Base-by-base conservation (phyloP, 2,888 invertebrate species). In the Melanostoma mellinum region DNA sequence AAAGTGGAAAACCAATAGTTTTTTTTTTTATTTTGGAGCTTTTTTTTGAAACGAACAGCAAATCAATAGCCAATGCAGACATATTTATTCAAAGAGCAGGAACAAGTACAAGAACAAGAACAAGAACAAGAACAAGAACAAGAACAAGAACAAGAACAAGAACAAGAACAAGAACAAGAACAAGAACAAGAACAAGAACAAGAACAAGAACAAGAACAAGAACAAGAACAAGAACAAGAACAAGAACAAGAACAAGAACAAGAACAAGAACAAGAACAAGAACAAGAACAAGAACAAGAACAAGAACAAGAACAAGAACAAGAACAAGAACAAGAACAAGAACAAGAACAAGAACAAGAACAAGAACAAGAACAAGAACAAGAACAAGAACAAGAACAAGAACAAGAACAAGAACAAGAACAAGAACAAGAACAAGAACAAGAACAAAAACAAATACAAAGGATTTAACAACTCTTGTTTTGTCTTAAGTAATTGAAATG, bases 81-180 rank as follows among this genome's bases (percentile, higher is more conserved):
- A n/a, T n/a, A n/a, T n/a, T 30, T 42, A 42, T 42, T 42, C 9
- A 50, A 32, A 50, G 50, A 50, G 20, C 50, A 50, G 33, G 50
- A 50, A 4, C 50, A 50, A 50, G 50, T 4, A 50, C 50, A 50
- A 50, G 50, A 50, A 50, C 50, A 50, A 50, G 50, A 50, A 50
- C 50, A 50, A 50, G 50, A 50, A 50, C 50, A 50, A 50, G 50
- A 50, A 50, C 50, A 50, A 50, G 50, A 50, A 50, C 50, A 50
- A 50, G 50, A 50, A 50, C 50, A 50, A 50, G 50, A 50, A 50
- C 50, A 50, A 50, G 50, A 50, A 50, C 50, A 50, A 50, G 50
- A 50, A 50, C 50, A 50, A 50, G 50, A 50, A 50, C 50, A 50
- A 50, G 50, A 50, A 50, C 50, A 50, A 50, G 50, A 50, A 50